Evolutionary conservation across 2,888 invertebrate genomes (phyloP).

Genomic region (Neuroscelio doddi): DNA sequence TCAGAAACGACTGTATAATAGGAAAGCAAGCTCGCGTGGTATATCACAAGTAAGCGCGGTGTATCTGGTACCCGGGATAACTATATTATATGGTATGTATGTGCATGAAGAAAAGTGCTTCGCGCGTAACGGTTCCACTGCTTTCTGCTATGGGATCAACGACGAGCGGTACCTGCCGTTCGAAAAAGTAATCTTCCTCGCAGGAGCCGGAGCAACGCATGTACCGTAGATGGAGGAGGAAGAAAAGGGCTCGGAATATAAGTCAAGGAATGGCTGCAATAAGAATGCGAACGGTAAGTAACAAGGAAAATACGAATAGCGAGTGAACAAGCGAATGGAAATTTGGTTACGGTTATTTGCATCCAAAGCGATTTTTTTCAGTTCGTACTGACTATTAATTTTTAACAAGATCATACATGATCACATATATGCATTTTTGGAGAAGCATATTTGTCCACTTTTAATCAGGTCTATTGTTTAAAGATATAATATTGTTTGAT

Average conservation of each 20-base stretch:
- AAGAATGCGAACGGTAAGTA: conserved; percentile 32
- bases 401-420: no score
- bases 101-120: conserved; percentile 56
- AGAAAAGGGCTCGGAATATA: conserved; percentile 38
- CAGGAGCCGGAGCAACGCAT: conserved; percentile 19
- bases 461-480: neutral
- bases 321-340: conserved; percentile 47
- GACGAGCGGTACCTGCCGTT: conserved; percentile 58
- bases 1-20: conserved; percentile 8
- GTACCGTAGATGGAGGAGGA: conserved; percentile 2
- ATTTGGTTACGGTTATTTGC: conserved; percentile 30
- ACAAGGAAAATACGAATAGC: conserved; percentile 36
- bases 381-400: neutral
- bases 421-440: no score
- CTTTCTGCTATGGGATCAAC: conserved; percentile 45
- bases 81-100: conserved; percentile 59
- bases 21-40: conserved; percentile 11
- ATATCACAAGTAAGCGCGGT: conserved; percentile 29
- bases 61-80: conserved; percentile 52
- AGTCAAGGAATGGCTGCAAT: conserved; percentile 30
- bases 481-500: no score
- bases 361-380: conserved; percentile 21
- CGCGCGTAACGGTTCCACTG: conserved; percentile 56
- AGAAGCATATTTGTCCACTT: no score
- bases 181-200: conserved; percentile 52